Evolutionary conservation across 2,797 vertebrate species (phyloP).

Genomic region (Myotis findleyi): DNA sequence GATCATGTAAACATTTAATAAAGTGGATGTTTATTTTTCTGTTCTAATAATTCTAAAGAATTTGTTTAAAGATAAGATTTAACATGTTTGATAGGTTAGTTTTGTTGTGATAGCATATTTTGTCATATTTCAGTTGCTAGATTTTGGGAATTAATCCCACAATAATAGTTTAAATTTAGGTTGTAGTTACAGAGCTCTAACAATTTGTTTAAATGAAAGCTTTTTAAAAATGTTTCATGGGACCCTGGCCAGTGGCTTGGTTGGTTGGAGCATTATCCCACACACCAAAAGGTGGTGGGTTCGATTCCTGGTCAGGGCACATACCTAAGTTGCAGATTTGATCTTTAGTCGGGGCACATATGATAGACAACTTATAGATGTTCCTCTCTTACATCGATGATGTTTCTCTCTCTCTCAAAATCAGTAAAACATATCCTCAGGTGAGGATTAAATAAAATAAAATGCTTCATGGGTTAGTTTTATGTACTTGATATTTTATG

Average conservation of each 20-base stretch:
- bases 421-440: neutral
- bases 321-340: neutral
- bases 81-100: neutral
- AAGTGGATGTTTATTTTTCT: slow-evolving; percentile 33
- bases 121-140: slow-evolving; percentile 32
- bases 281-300: neutral
- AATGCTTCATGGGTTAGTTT: slow-evolving; percentile 22
- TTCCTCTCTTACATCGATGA: neutral
- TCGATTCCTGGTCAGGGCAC: neutral
- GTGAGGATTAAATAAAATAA: neutral
- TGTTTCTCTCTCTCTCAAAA: neutral
- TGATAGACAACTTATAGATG: neutral
- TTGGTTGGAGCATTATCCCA: neutral
- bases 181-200: slow-evolving; percentile 21
- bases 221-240: slow-evolving; percentile 7
- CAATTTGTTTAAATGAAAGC: slow-evolving; percentile 39
- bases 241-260: neutral
- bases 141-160: slow-evolving; percentile 42
- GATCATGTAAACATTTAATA: slow-evolving; percentile 32
- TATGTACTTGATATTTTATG: neutral
- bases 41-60: slow-evolving; percentile 13
- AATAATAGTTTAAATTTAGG: slow-evolving; percentile 45
- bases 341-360: neutral
- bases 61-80: slow-evolving; percentile 33
- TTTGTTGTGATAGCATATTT: slow-evolving; percentile 33